Conservation (phyloP, 2,888 invertebrate species). For the Therioaphis trifolii region DNA sequence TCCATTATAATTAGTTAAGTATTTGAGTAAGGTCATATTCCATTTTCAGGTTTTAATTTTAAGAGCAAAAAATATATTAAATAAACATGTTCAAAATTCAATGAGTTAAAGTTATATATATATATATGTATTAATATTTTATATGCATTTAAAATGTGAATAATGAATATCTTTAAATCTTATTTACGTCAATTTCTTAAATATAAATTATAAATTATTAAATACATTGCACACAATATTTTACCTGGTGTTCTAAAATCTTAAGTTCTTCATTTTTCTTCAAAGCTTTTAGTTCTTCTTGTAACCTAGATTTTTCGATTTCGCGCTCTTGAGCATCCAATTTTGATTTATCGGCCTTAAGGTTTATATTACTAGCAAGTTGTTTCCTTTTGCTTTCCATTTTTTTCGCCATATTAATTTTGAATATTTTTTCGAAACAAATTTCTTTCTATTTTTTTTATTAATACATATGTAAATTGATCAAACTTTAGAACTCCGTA, state of each 20-base stretch:
- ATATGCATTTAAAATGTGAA: too few relatives aligned
- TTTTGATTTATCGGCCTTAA: background rate
- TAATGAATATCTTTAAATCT: too few relatives aligned
- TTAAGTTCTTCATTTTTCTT: background rate
- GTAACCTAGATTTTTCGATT: background rate
- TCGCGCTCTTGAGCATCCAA: background rate
- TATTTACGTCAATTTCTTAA: too few relatives aligned
- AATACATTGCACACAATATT: background rate
- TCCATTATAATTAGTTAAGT: too few relatives aligned
- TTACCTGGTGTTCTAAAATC: constrained; percentile 33
- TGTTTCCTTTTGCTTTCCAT: constrained; percentile 7
- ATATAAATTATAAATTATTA: too few relatives aligned
- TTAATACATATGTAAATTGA: background rate
- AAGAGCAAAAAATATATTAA: too few relatives aligned
- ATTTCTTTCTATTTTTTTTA: too few relatives aligned
- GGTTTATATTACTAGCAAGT: background rate
- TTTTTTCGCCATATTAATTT: constrained; percentile 5
- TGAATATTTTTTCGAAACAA: background rate
- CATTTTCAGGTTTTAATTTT: too few relatives aligned
- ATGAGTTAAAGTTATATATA: too few relatives aligned
- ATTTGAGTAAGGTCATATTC: too few relatives aligned
- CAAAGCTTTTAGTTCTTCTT: background rate
- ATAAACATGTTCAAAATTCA: too few relatives aligned
- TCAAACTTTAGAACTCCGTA: background rate
- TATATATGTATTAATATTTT: too few relatives aligned